Evolutionary conservation across 2,888 invertebrate species (phyloP).

Genomic region (Caenorhabditis doughertyi): DNA sequence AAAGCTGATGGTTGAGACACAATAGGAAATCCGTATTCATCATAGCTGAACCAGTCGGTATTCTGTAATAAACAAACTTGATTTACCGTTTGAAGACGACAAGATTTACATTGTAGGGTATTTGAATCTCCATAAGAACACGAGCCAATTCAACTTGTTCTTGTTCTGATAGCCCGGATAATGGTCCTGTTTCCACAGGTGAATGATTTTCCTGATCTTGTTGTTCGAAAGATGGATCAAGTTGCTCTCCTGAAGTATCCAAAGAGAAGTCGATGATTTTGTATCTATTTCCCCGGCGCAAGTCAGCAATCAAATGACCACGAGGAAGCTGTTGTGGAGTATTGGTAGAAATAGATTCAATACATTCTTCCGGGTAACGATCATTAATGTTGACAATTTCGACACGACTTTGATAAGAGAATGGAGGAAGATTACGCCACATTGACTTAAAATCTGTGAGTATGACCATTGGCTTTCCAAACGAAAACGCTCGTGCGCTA

Average conservation of each 20-base stretch:
- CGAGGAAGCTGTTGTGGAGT: constrained; percentile 55
- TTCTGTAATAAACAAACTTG: constrained; percentile 3
- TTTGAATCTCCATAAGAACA: constrained; percentile 15
- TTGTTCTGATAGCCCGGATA: background rate
- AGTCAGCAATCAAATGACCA: constrained; percentile 65
- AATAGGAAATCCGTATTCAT: background rate
- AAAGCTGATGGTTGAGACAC: background rate
- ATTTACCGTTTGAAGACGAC: background rate
- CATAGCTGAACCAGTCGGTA: background rate
- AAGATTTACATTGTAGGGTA: background rate
- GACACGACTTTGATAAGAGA: constrained; percentile 27
- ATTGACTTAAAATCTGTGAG: constrained; percentile 44
- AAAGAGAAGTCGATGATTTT: constrained; percentile 54
- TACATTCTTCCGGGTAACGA: constrained; percentile 27
- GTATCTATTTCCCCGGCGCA: constrained; percentile 72
- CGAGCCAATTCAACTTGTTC: constrained; percentile 21
- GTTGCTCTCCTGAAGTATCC: constrained; percentile 4
- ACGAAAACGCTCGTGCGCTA: constrained; percentile 16
- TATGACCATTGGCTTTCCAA: constrained; percentile 32
- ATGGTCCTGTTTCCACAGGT: background rate
- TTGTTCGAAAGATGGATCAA: background rate
- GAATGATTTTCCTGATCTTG: constrained; percentile 34
- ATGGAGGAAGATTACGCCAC: constrained; percentile 44
- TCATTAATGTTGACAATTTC: constrained; percentile 38
- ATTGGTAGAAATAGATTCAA: constrained; percentile 48